phyloP scores from a whole-genome alignment of 2,113 vertebrate species.

The Xyliphius kryptos region DNA sequence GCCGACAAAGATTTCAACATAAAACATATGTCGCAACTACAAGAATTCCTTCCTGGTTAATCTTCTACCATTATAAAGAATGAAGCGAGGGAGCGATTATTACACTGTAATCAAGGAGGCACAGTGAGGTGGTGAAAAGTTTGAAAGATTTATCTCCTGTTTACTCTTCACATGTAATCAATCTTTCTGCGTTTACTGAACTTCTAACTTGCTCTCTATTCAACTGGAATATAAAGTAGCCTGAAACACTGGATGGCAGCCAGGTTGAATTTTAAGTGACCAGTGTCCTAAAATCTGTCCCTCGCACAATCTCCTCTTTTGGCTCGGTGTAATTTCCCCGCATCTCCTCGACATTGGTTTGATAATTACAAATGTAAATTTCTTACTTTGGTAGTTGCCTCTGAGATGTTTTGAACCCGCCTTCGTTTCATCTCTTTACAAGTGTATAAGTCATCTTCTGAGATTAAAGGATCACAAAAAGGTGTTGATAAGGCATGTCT shows the following conservation, averaged over 20 bases:
- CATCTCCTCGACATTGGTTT: background rate
- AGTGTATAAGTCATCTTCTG: slow-evolving; percentile 22
- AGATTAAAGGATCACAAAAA: slow-evolving; percentile 18
- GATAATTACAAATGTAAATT: slow-evolving; percentile 38
- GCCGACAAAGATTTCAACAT: background rate
- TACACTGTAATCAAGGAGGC: background rate
- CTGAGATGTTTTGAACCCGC: slow-evolving; percentile 21
- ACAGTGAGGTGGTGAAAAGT: background rate
- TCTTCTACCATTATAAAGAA: slow-evolving; percentile 43
- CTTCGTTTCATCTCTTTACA: slow-evolving; percentile 25
- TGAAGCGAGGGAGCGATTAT: slow-evolving; percentile 22
- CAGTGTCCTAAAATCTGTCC: slow-evolving; percentile 43
- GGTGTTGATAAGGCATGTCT: slow-evolving; percentile 55
- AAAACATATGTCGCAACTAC: background rate
- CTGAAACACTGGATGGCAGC: slow-evolving; percentile 56
- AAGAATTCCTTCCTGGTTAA: slow-evolving; percentile 39
- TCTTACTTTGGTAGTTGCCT: slow-evolving; percentile 41
- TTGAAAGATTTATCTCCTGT: background rate
- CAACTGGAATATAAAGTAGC: slow-evolving; percentile 68
- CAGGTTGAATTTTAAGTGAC: slow-evolving; percentile 65
- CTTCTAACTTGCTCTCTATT: slow-evolving; percentile 56
- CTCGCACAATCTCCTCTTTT: slow-evolving; percentile 6
- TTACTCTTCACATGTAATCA: slow-evolving; percentile 1
- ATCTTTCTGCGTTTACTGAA: slow-evolving; percentile 49
- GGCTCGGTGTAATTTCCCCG: slow-evolving; percentile 19